phyloP scores from a whole-genome alignment of 2,888 invertebrate species.

The Synanthedon tipuliformis region DNA sequence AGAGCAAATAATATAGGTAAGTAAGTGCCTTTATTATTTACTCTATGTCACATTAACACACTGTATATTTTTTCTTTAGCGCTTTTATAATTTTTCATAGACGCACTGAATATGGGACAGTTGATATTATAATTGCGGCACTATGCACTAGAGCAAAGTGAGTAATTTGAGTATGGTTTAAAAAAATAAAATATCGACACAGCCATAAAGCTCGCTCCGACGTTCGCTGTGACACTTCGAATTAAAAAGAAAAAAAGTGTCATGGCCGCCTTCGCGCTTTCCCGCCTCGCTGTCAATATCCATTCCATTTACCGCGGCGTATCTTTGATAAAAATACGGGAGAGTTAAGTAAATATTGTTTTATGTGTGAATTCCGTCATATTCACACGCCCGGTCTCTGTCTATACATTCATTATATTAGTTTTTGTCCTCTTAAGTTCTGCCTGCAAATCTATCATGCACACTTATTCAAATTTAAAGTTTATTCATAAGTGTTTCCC shows the following conservation, averaged over 20 bases:
- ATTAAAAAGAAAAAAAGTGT: slow-evolving; percentile 40
- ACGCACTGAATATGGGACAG: not conserved
- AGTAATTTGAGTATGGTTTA: slow-evolving; percentile 10
- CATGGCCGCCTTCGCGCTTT: slow-evolving; percentile 38
- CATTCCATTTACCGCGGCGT: slow-evolving; percentile 25
- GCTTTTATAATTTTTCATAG: no score
- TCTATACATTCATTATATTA: not conserved
- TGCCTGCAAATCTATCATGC: not conserved
- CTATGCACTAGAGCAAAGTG: slow-evolving; percentile 7
- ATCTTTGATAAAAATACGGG: slow-evolving; percentile 26
- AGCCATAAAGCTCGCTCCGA: slow-evolving; percentile 19
- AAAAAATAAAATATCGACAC: slow-evolving; percentile 19
- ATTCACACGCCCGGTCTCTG: slow-evolving; percentile 15
- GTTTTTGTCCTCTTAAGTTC: not conserved
- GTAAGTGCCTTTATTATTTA: no score
- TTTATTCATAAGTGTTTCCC: no score
- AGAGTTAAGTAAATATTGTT: slow-evolving; percentile 26
- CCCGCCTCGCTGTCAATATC: slow-evolving; percentile 44
- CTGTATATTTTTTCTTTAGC: no score
- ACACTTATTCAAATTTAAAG: not conserved
- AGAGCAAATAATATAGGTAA: no score
- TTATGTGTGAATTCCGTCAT: slow-evolving; percentile 22
- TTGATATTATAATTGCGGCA: slow-evolving; percentile 6
- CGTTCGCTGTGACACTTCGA: slow-evolving; percentile 27
- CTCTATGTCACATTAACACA: no score